Base-by-base conservation (phyloP, 1,140 invertebrate genomes). In the Heliothis virescens region DNA sequence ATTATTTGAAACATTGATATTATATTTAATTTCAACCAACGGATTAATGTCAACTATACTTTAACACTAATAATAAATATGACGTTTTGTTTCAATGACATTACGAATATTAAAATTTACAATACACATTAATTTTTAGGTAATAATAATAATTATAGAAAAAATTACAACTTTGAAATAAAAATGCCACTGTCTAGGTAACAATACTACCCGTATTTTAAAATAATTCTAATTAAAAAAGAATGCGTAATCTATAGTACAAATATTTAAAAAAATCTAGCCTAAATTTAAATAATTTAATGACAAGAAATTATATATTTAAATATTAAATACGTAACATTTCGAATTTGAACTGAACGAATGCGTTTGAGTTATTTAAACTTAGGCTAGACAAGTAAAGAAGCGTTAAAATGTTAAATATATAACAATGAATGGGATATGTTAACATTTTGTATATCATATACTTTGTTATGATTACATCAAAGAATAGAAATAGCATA, bases 371-470 rank as follows among this genome's bases (percentile, higher is more conserved):
- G 21, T 52, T 57, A 77, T 77, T 77, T 57, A 77, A 77, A 77
- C 62, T 77, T 67, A 77, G 62, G 75, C 75, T 72, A 73, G 59
- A 72, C 57, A 60, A 62, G 69, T 63, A 69, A 62, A 78, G 52
- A 79, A 82, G 76, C 77, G 11, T 77, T 72, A 72, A 59, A 74
- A 80, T 65, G 65, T 81, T 75, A 78, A 73, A 72, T 78, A 73
- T 74, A 55, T 75, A 85, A 79, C 79, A 83, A 77, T 73, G 50
- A 69, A 84, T 84, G 74, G 85, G 87, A 87, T 89, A 89, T 89
- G 87, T 89, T 86, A 87, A 88, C 87, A 74, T 78, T 87, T 84
- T 83, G 81, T 83, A 86, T 85, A 87, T 83, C n/a, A 78, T 62
- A 76, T 77, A 77, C 60, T 67, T 53, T 67, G 34, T 73, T 41